Base-by-base conservation (phyloP, 2,797 vertebrate genomes). In the Acanthis flammea region DNA sequence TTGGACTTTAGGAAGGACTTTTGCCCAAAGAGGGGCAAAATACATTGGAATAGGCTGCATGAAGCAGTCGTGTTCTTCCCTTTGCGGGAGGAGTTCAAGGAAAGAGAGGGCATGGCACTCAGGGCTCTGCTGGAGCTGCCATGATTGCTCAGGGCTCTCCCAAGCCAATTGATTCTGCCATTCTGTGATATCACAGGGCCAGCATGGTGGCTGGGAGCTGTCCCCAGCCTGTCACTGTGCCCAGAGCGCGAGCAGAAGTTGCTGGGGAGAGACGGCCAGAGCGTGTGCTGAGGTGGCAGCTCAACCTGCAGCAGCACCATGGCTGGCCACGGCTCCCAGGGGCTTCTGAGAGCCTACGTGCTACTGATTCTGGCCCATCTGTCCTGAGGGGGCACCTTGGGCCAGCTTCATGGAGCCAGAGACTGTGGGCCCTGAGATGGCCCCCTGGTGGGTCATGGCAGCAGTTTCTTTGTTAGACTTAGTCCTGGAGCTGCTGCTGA, bases 191-290 rank as follows among this genome's bases (percentile, higher is more conserved):
- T 13, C 15, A 2, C 53, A 24, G 33, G 35, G 24, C 18, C 44
- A 33, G 35, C 1, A 1, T 2, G 5, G 42, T 48, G 51, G 2
- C 35, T 42, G 31, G 25, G 30, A 48, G 10, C 24, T 33, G 44
- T 79, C 24, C 23, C 51, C 35, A 41, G 24, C 23, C 44, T 0
- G 2, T n/a, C 7, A 4, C 39, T 0, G 1, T 45, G 57, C 23
- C 28, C 33, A 50, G 23, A 39, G n/a, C 8, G 1, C 0, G 1
- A 17, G 27, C 39, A 53, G 55, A 9, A 21, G 22, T 31, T 7
- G 14, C 11, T 0, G 0, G 0, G 2, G n/a, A 25, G 3, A 35
- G 55, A 44, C 0, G 2, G 25, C 10, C 54, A 14, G 54, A 50
- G 31, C 1, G 2, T 17, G 77, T 42, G 45, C 37, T 50, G 31